Evolutionary conservation across 2,888 invertebrate genomes (phyloP).

Genomic region (Cosmopolites sordidus): DNA sequence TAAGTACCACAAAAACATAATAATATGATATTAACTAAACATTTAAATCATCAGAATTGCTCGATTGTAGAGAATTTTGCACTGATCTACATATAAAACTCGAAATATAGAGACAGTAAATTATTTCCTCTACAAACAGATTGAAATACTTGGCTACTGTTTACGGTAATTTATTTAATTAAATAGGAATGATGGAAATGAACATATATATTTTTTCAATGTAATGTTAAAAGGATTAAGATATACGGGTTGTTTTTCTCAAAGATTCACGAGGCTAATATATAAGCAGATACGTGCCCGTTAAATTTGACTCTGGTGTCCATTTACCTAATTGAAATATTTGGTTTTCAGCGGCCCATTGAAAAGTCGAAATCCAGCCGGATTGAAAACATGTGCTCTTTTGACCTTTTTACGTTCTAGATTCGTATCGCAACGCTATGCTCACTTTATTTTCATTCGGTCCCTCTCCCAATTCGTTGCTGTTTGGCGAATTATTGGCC

Average conservation of each 20-base stretch:
- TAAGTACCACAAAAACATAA: too few species aligned
- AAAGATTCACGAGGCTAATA: neutral
- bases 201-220: too few species aligned
- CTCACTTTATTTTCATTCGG: constrained; percentile 37
- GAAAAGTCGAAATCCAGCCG: constrained; percentile 46
- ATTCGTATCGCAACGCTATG: constrained; percentile 28
- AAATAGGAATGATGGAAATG: too few species aligned
- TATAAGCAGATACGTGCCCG: neutral
- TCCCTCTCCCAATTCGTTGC: constrained; percentile 25
- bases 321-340: constrained; percentile 50
- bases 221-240: neutral
- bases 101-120: too few species aligned
- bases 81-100: too few species aligned
- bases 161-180: too few species aligned
- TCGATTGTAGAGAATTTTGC: too few species aligned
- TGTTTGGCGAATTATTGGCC: constrained; percentile 28
- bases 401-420: constrained; percentile 35
- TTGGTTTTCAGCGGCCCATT: constrained; percentile 44
- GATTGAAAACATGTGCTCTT: constrained; percentile 42
- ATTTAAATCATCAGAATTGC: too few species aligned
- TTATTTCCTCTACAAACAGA: too few species aligned
- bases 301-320: constrained; percentile 30
- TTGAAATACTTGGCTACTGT: too few species aligned
- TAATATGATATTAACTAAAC: too few species aligned
- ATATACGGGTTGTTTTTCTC: neutral